Conservation (phyloP, 2,113 vertebrate species). For the Alligator sinensis region DNA sequence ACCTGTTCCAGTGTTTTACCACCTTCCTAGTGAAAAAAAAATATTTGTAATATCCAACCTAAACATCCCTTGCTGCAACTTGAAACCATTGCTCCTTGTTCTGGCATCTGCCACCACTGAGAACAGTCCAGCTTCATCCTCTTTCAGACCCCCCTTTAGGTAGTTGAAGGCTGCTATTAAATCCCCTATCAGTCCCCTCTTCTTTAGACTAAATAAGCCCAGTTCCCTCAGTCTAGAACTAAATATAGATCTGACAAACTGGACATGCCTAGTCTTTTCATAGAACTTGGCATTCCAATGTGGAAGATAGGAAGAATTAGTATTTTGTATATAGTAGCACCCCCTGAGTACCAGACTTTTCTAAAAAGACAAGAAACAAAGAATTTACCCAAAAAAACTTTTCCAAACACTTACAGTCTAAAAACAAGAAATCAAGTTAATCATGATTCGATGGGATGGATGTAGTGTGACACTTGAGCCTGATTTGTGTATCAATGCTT, state of each 20-base stretch:
- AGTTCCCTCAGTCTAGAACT: too few relatives aligned
- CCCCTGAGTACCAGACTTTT: not conserved
- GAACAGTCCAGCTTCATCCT: too few relatives aligned
- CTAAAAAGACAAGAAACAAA: not conserved
- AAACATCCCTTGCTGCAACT: too few relatives aligned
- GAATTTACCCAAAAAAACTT: not conserved
- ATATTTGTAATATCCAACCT: too few relatives aligned
- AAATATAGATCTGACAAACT: accelerated
- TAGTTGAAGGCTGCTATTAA: too few relatives aligned
- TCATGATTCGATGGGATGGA: not conserved
- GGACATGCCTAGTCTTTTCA: accelerated
- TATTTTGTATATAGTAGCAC: not conserved
- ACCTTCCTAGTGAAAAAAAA: too few relatives aligned
- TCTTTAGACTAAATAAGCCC: too few relatives aligned
- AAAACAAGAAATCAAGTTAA: not conserved
- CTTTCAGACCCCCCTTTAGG: too few relatives aligned
- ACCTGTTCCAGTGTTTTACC: too few relatives aligned
- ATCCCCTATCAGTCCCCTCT: too few relatives aligned
- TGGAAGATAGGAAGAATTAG: not conserved
- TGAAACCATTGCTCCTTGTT: too few relatives aligned
- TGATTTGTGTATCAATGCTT: not conserved
- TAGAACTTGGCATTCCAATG: not conserved
- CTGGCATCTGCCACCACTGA: too few relatives aligned
- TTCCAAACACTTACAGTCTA: not conserved
- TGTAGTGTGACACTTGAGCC: not conserved